phyloP scores from a whole-genome alignment of 2,797 vertebrate genomes.

The Fundulus diaphanus region DNA sequence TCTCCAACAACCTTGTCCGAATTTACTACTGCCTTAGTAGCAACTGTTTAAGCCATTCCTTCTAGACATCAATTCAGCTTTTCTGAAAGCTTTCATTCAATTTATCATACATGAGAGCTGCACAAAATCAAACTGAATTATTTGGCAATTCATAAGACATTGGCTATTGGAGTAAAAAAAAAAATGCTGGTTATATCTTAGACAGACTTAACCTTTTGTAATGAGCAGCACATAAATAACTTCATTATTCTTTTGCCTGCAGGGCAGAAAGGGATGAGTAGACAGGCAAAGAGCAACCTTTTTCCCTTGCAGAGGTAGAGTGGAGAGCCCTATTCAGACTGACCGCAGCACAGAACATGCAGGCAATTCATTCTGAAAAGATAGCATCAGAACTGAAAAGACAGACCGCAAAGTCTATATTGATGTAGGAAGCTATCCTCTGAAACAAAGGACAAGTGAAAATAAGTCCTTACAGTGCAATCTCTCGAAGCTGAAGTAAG shows the following conservation, averaged over 20 bases:
- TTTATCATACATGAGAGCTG: slow-evolving; percentile 18
- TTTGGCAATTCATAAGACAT: slow-evolving; percentile 11
- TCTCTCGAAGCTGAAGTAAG: slow-evolving; percentile 33
- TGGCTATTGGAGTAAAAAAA: slow-evolving; percentile 1
- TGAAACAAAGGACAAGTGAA: slow-evolving; percentile 54
- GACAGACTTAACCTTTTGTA: slow-evolving; percentile 55
- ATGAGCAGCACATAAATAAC: slow-evolving; percentile 62
- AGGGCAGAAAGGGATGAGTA: slow-evolving; percentile 30
- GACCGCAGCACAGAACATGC: slow-evolving; percentile 46
- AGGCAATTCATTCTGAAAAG: slow-evolving; percentile 66
- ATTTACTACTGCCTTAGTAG: neutral
- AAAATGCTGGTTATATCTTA: slow-evolving; percentile 22
- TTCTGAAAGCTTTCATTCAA: slow-evolving; percentile 23
- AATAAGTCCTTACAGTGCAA: slow-evolving; percentile 42
- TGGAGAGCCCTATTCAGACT: slow-evolving; percentile 53
- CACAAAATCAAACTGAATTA: slow-evolving; percentile 35
- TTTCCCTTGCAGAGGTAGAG: slow-evolving; percentile 37
- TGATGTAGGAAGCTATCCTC: slow-evolving; percentile 30
- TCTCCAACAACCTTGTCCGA: slow-evolving; percentile 12
- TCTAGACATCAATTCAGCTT: slow-evolving; percentile 12
- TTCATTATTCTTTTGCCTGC: slow-evolving; percentile 58
- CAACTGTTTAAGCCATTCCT: neutral
- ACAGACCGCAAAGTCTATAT: slow-evolving; percentile 39
- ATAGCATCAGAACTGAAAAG: slow-evolving; percentile 60
- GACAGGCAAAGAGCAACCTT: slow-evolving; percentile 51